Evolutionary conservation across 1,140 invertebrate genomes (phyloP), one percentile per base, ranked within the genome.

Genomic region (Coelopa frigida): DNA sequence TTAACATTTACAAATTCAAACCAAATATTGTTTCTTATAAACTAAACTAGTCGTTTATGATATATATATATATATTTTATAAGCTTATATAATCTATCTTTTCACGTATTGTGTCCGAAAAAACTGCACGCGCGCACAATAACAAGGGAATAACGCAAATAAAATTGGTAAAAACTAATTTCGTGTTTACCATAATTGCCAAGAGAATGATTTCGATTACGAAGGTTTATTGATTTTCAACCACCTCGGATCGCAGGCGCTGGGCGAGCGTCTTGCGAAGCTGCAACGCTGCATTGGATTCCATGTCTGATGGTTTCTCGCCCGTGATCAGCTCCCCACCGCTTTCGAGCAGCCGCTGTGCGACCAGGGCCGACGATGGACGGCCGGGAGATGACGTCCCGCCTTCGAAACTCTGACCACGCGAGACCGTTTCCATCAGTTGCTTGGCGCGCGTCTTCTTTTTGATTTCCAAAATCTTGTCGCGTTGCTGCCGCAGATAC

Each of bases 381-480:
- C 85, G 66, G 18, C 66, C 52, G 10, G 53, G 56, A 6, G 52
- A 42, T 8, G 54, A 24, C 2, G 50, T 50, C 3, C 8, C 43
- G 21, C 33, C 38, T 11, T 26, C 20, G 23, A 50, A 44, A 0
- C 55, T 53, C 22, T 51, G 56, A 33, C 43, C 54, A 3, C 68
- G 66, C 6, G 71, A 65, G 49, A 75, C 70, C 10, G 70, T 75
- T n/a, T 77, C 76, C 14, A 61, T 71, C 3, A 95, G 70, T 56
- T 85, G 79, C 53, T 85, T 84, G 56, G 85, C 83, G 20, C 91
- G 74, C 15, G 87, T 89, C 67, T 86, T 78, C 61, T 87, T 87
- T 63, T 95, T 95, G 56, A 94, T 63, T 14, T 85, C 84, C 23
- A 95, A 74, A 15, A 96, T 76, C 62, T 94, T 92, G 66, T 95